Conservation (phyloP, 92 coral and sea anemone species). For the Siderastrea siderea region DNA sequence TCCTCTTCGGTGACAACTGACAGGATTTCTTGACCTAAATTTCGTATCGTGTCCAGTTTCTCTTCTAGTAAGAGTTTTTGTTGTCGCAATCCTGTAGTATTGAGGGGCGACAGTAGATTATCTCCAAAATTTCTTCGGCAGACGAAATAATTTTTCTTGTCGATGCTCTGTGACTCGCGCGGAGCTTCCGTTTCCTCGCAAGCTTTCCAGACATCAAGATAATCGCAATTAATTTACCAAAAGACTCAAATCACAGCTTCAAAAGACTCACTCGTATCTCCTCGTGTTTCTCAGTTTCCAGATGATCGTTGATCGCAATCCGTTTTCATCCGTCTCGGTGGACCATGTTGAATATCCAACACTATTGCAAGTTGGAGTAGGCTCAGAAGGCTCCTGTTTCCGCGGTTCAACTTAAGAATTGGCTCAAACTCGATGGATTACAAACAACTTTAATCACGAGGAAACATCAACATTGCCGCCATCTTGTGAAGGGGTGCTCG, state of each 20-base stretch:
- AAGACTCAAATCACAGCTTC: constrained; percentile 11
- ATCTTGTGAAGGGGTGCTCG: too few relatives aligned
- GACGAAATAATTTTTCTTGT: constrained; percentile 35
- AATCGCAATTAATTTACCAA: constrained; percentile 4
- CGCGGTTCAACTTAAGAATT: too few relatives aligned
- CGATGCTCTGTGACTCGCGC: constrained; percentile 23
- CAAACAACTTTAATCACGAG: too few relatives aligned
- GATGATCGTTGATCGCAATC: constrained; percentile 9
- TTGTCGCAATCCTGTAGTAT: constrained; percentile 8
- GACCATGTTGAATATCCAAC: constrained; percentile 4
- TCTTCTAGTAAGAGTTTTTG: constrained; percentile 31
- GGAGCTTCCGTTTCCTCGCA: constrained; percentile 39
- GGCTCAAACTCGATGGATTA: too few relatives aligned
- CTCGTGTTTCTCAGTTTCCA: constrained; percentile 1
- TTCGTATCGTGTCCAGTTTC: constrained; percentile 38
- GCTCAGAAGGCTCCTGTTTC: too few relatives aligned
- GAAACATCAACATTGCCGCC: too few relatives aligned
- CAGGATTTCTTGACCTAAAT: constrained; percentile 49
- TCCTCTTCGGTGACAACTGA: constrained; percentile 41
- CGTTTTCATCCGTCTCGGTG: constrained; percentile 20
- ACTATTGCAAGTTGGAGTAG: too few relatives aligned
- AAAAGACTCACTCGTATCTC: background rate
- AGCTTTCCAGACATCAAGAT: constrained; percentile 39
- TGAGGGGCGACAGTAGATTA: background rate
- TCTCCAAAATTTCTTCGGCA: constrained; percentile 28